Conservation (phyloP, 2,797 vertebrate species). For the Myoxocephalus aenaeus region DNA sequence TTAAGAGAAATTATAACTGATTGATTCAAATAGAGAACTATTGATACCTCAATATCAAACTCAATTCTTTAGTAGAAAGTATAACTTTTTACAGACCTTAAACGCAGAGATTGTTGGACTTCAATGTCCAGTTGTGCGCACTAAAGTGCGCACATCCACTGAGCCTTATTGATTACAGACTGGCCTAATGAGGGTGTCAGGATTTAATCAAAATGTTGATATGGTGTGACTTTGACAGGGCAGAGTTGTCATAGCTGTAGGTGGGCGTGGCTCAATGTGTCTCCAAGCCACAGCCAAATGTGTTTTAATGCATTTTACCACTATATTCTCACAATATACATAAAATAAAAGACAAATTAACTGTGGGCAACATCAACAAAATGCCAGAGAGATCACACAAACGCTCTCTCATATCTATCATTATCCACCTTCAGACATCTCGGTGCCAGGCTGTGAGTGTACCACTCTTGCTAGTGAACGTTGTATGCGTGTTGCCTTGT, state of each 20-base stretch:
- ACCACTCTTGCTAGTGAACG: background rate
- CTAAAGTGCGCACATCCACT: background rate
- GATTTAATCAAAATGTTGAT: background rate
- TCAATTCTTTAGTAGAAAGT: background rate
- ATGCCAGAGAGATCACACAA: background rate
- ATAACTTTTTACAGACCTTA: background rate
- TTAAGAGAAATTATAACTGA: background rate
- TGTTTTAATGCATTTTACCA: background rate
- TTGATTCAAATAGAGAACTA: background rate
- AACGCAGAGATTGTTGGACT: background rate
- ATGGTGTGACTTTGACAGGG: slow-evolving; percentile 1
- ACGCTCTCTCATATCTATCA: background rate
- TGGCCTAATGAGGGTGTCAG: background rate
- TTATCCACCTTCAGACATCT: background rate
- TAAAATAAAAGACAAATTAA: background rate
- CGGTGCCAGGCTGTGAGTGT: background rate
- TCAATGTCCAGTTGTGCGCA: background rate
- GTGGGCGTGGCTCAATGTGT: background rate
- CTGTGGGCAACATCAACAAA: background rate
- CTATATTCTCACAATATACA: background rate
- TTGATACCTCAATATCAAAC: background rate
- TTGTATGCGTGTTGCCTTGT: background rate
- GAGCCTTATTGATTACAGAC: background rate
- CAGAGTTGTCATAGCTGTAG: background rate
- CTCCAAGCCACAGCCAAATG: background rate